Evolutionary conservation across 2,113 vertebrate genomes (phyloP), one percentile per base, ranked within the genome.

Genomic region (Pseudorasbora parva): DNA sequence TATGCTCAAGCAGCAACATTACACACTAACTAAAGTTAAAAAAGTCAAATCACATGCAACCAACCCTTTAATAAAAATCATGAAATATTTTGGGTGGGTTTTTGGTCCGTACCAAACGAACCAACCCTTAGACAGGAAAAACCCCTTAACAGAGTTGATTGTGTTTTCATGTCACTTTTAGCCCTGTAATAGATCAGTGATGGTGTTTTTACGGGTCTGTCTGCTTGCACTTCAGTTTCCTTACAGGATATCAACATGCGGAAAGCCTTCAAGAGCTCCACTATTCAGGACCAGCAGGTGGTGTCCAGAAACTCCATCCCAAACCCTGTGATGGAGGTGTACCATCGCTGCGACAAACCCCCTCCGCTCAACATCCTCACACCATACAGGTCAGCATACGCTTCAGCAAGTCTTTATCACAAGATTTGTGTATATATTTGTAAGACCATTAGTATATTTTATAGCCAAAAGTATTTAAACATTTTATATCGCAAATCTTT

Each of bases 171-270:
- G 23, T 62, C 25, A 27, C 9, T 68, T 10, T 0, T 68, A 66
- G 17, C 62, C 17, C 51, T 21, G 51, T 2, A 21, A 8, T 21
- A 37, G 19, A 37, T 6, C 2, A 21, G 19, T 11, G n/a, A 11
- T 59, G n/a, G 56, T n/a, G 45, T 74, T 30, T 27, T 21, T 8
- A 2, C n/a, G 78, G 54, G 23, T 45, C 5, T 45, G 25, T 78
- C 10, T 60, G 27, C 15, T 2, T 64, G 54, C 54, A 12, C 82
- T 78, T 19, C 87, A 96, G 96, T 97, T 1, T 97, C 96, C 0
- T 93, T 97, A 84, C 95, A 96, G 90, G 96, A 97, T 78, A 97
- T 97, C 91, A 97, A 97, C 91, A 96, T 97, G 96, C 89, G 96
- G 83, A 97, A 97, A 87, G 96, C 96, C 0, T 97, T 97, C 91